Base-by-base conservation (phyloP, 2,797 vertebrate genomes). In the Microchirus variegatus region DNA sequence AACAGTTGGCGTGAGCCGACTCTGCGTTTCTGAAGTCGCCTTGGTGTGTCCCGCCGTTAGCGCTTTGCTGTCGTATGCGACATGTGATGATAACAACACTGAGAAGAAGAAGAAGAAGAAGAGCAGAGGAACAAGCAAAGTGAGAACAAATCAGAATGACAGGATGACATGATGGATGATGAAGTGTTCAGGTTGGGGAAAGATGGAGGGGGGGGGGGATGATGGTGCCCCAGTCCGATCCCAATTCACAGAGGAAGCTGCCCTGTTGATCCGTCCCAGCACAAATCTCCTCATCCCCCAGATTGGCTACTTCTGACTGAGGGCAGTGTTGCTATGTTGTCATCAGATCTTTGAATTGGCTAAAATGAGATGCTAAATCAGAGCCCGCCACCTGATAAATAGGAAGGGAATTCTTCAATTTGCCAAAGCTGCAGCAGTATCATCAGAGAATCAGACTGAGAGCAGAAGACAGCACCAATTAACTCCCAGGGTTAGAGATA, bases 231-330 rank as follows among this genome's bases (percentile, higher is more conserved):
- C 53, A 37, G 70, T 51, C 46, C 18, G 18, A 69, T 60, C 61
- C 54, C 51, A 0, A 59, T 59, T 55, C 63, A 79, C 53, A 77
- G 61, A 80, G 82, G 70, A 84, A 67, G 74, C 16, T 70, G 31
- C 57, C 58, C 37, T 46, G 19, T 16, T 59, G 40, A 63, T 22
- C 15, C 3, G 0, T 37, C n/a, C 58, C 50, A 57, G 46, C 53
- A n/a, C 44, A 35, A n/a, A 42, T 68, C 35, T 2, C 8, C 31
- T 38, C 15, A 18, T 3, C 18, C 7, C 16, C 45, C 17, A 38
- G 53, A 14, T 9, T 3, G n/a, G 14, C 13, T 62, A 22, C 13
- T 36, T 56, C 18, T 53, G 0, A 35, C 17, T 31, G 38, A 56
- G 41, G 22, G 10, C 41, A 4, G 10, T 5, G 0, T n/a, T 36